Conservation (phyloP, 2,888 invertebrate genomes). For the Lithophane semibrunnea region DNA sequence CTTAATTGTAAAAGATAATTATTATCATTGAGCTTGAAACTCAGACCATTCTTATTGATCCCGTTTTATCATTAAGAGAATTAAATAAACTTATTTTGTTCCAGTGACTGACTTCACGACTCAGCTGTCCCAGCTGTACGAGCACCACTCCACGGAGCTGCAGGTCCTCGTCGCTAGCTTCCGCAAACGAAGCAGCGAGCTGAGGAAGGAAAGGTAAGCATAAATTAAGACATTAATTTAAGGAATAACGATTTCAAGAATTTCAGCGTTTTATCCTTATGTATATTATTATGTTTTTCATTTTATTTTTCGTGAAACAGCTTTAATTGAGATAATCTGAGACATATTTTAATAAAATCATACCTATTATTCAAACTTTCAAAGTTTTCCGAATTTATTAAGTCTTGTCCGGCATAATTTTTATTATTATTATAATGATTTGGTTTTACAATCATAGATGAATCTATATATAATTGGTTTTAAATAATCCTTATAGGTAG, state of each 20-base stretch:
- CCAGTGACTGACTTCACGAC: slow-evolving; percentile 97
- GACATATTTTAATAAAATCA: neutral
- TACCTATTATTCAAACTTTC: neutral
- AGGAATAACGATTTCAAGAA: neutral
- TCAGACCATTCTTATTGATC: neutral
- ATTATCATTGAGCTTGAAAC: neutral
- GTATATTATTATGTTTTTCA: neutral
- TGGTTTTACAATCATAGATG: neutral
- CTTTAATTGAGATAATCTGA: neutral
- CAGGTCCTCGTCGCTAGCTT: slow-evolving; percentile 96
- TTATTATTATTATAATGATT: neutral
- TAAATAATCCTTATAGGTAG: neutral
- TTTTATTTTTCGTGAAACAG: neutral
- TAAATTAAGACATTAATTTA: neutral
- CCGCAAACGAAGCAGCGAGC: slow-evolving; percentile 95
- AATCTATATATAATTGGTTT: neutral
- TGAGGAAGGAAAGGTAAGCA: slow-evolving; percentile 95
- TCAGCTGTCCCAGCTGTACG: slow-evolving; percentile 96
- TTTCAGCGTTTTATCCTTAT: neutral
- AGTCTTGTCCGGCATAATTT: neutral
- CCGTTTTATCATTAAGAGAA: neutral
- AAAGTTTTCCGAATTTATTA: neutral
- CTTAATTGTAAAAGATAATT: neutral
- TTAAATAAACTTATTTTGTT: slow-evolving; percentile 76
- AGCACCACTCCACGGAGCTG: slow-evolving; percentile 96